Evolutionary conservation across 2,113 vertebrate genomes (phyloP), one percentile per base, ranked within the genome.

Genomic region (Misgurnus mizolepis): DNA sequence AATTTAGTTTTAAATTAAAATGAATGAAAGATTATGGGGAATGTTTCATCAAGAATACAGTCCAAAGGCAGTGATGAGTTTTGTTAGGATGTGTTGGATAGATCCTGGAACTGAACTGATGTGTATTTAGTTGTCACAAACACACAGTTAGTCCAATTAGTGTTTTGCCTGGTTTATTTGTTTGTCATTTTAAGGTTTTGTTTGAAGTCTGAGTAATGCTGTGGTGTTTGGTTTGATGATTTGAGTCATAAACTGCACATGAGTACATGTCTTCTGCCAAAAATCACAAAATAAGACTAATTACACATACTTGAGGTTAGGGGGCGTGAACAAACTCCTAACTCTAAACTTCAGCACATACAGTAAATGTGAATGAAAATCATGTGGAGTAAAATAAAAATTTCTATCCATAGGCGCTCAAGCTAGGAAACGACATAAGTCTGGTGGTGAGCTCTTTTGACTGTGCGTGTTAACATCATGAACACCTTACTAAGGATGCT

Each of bases 21-120:
- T 7, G 17, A 77, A 79, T 56, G 8, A 75, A 22, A 41, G 10
- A 62, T 67, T 61, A 75, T 76, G 62, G 9, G 22, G 7, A n/a
- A 4, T 43, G 40, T 45, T 69, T 40, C 18, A 43, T 40, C 18
- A 43, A n/a, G 14, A 66, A 27, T 66, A 6, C 45, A n/a, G 7
- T n/a, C 18, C 41, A 76, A 8, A 12, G 8, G 5, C 27, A 55
- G n/a, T 40, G 27, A 49, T 40, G 74, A 40, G 49, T 17, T n/a
- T 66, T 47, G 62, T 66, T 8, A 65, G 74, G 49, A 41, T 76
- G 22, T 75, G 18, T 18, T 74, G 22, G 71, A 14, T 12, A 34
- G 58, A 40, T 47, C 47, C 27, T 62, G 62, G 22, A 62, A 62
- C 41, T 69, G 27, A 69, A 34, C 41, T 40, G 34, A 50, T 71